These are phyloP conservation scores for Cheilosia urbana DNA, from an alignment of 2,888 invertebrate genomes.

Conservation along the genomic window DNA sequence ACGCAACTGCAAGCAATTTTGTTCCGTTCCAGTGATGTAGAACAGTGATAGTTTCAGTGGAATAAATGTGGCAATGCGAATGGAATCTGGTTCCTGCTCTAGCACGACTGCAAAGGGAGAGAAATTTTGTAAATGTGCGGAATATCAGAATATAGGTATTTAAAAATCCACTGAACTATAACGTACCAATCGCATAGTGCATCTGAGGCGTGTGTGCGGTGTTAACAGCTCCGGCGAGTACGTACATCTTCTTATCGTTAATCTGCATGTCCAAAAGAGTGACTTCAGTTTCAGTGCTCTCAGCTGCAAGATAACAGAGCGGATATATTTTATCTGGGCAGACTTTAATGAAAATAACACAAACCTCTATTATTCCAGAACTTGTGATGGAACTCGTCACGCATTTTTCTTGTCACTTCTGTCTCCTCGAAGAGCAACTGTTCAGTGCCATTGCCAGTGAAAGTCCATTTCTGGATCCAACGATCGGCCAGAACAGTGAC, in stretches of 20 bases:
- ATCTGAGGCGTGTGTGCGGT: slow-evolving; percentile 87
- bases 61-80: slow-evolving; percentile 79
- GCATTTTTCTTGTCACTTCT: slow-evolving; percentile 89
- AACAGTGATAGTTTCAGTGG: slow-evolving; percentile 81
- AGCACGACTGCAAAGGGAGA: slow-evolving; percentile 77
- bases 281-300: slow-evolving; percentile 87
- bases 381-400: slow-evolving; percentile 88
- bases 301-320: slow-evolving; percentile 79
- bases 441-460: slow-evolving; percentile 87
- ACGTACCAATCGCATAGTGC: slow-evolving; percentile 89
- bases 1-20: slow-evolving; percentile 81
- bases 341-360: neutral
- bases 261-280: slow-evolving; percentile 92
- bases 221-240: slow-evolving; percentile 89
- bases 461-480: slow-evolving; percentile 92
- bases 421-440: slow-evolving; percentile 89
- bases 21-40: slow-evolving; percentile 80
- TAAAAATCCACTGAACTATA: neutral
- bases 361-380: slow-evolving; percentile 86
- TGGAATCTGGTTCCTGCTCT: slow-evolving; percentile 77
- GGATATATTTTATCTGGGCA: no score
- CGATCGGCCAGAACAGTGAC: slow-evolving; percentile 91
- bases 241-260: slow-evolving; percentile 87
- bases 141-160: no score
- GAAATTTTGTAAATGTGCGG: neutral